Conservation (phyloP, 2,113 vertebrate species). For the Mesitornis unicolor region DNA sequence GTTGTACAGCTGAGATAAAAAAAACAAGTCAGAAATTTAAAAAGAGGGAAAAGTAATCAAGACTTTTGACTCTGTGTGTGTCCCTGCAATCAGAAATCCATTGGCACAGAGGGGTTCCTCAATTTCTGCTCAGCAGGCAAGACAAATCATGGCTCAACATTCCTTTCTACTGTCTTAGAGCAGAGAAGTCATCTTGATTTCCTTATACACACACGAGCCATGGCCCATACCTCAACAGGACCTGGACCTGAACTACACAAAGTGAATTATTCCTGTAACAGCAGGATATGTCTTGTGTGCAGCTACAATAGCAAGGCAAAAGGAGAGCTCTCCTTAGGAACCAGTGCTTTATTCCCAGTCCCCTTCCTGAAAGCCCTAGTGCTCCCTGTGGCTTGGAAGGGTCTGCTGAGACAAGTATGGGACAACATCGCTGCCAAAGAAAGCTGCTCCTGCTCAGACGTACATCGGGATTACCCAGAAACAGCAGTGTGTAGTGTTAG, state of each 20-base stretch:
- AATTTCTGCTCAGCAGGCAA: not conserved
- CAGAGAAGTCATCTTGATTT: not conserved
- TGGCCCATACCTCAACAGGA: not conserved
- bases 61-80: not conserved
- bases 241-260: not conserved
- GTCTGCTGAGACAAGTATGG: not conserved
- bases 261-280: not conserved
- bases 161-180: not conserved
- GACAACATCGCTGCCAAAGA: not conserved
- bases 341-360: not conserved
- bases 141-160: not conserved
- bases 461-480: not conserved
- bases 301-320: not conserved
- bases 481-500: not conserved
- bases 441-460: not conserved
- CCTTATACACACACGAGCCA: not conserved
- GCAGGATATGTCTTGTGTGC: not conserved
- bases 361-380: not conserved
- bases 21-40: not conserved
- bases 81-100: not conserved
- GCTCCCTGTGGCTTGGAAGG: not conserved
- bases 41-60: rapidly evolving
- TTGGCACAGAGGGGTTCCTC: not conserved
- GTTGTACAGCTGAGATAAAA: not conserved
- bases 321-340: not conserved